Evolutionary conservation across 1,140 invertebrate species (phyloP).

Genomic region (Drosophila jambulina): DNA sequence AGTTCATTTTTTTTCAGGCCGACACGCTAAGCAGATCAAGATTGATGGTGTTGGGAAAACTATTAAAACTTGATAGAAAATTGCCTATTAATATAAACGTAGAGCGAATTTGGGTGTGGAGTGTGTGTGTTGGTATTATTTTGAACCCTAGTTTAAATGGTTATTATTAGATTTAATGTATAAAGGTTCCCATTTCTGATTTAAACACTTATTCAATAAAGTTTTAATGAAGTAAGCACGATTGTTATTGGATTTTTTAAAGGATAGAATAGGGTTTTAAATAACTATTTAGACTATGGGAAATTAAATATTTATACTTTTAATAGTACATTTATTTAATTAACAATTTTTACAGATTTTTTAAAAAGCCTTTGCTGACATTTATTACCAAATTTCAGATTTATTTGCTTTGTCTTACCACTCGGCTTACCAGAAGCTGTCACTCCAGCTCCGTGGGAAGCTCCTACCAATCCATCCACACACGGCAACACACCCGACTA

Average conservation of each 20-base stretch:
- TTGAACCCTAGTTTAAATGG: not conserved
- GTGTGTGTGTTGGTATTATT: not conserved
- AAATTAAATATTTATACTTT: not conserved
- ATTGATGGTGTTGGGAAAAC: conserved; percentile 15
- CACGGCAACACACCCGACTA: conserved; percentile 20
- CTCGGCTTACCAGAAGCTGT: conserved; percentile 19
- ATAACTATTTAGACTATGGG: not conserved
- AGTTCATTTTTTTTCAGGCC: conserved; percentile 10
- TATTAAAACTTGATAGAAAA: conserved; percentile 30
- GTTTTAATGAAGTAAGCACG: not conserved
- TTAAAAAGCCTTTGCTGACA: rapidly evolving
- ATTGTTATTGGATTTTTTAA: not conserved
- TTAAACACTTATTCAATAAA: conserved; percentile 1
- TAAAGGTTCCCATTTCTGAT: not conserved
- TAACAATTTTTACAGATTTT: too few relatives aligned
- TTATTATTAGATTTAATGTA: not conserved
- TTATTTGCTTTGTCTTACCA: not conserved
- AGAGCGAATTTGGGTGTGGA: not conserved
- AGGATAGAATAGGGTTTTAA: not conserved
- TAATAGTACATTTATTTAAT: not conserved
- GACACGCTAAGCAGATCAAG: conserved; percentile 10
- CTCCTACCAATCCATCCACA: not conserved
- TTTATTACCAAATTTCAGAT: not conserved
- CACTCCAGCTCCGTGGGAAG: conserved; percentile 61
- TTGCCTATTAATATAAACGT: conserved; percentile 9